phyloP scores from a whole-genome alignment of 2,888 invertebrate genomes.

The Nudaria mundana region DNA sequence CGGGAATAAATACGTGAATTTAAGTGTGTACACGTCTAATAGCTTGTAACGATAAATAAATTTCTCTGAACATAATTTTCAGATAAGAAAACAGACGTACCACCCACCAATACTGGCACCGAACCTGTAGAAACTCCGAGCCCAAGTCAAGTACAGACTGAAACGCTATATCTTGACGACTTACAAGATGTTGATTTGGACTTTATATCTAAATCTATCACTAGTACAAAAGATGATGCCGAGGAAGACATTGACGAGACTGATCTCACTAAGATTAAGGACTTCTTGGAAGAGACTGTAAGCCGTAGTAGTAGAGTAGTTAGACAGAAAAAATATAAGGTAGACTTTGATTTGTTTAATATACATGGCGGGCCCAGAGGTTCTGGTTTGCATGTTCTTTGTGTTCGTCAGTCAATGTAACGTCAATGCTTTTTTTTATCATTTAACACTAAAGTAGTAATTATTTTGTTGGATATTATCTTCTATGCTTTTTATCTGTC shows the following conservation, averaged over 20 bases:
- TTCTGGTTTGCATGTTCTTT: background rate
- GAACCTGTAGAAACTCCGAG: slow-evolving; percentile 45
- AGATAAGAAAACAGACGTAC: slow-evolving; percentile 65
- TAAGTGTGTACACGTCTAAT: too few species aligned
- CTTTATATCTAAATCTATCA: slow-evolving; percentile 41
- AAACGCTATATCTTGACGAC: slow-evolving; percentile 36
- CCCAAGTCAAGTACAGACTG: slow-evolving; percentile 37
- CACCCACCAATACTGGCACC: slow-evolving; percentile 49
- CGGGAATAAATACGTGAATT: too few species aligned
- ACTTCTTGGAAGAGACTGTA: slow-evolving; percentile 69
- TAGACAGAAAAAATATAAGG: background rate
- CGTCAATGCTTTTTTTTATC: too few species aligned
- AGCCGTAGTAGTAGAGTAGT: slow-evolving; percentile 22
- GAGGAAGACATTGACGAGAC: slow-evolving; percentile 67
- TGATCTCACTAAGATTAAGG: slow-evolving; percentile 63
- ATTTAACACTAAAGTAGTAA: too few species aligned
- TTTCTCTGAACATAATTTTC: background rate
- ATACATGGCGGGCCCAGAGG: background rate
- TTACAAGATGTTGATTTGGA: slow-evolving; percentile 42
- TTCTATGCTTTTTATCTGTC: too few species aligned
- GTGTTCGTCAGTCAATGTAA: too few species aligned
- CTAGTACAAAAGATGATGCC: slow-evolving; percentile 55
- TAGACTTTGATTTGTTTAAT: background rate
- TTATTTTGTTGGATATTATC: too few species aligned
- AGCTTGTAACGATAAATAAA: too few species aligned